Percentiles rank a stretch among this genome's conserved stretches.
Evolutionary conservation across 2,797 vertebrate genomes (phyloP).

Genomic region (Sebastes cheni): DNA sequence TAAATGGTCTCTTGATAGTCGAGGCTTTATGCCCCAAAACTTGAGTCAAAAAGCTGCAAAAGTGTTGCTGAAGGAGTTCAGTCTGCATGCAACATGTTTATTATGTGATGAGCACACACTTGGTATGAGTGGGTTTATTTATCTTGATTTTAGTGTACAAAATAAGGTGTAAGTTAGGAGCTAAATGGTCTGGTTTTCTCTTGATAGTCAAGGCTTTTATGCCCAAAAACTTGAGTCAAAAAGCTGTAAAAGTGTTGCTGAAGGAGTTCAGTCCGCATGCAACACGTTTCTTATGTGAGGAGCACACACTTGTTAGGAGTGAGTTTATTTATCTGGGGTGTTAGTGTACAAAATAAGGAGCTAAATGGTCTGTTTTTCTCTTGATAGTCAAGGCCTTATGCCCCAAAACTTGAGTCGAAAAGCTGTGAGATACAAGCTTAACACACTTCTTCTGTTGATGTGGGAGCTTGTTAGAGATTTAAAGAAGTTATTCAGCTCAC

Average conservation of each 20-base stretch:
- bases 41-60: conserved; percentile 8
- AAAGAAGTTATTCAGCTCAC: conserved; percentile 14
- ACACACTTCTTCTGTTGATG: conserved; percentile 18
- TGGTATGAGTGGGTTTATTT: too few species aligned
- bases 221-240: too few species aligned
- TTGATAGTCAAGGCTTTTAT: background rate
- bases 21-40: background rate
- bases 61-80: background rate
- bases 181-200: background rate
- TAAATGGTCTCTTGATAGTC: background rate
- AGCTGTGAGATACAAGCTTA: too few species aligned
- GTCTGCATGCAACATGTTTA: too few species aligned
- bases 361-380: background rate
- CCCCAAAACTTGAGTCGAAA: too few species aligned
- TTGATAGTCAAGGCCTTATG: background rate
- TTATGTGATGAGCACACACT: too few species aligned
- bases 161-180: background rate
- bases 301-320: too few species aligned
- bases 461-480: conserved; percentile 7
- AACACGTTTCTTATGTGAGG: too few species aligned
- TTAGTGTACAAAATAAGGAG: background rate
- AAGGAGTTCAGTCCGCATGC: too few species aligned
- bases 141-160: too few species aligned
- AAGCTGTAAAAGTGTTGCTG: too few species aligned
- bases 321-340: too few species aligned